phyloP scores from a whole-genome alignment of 2,888 invertebrate genomes.

The Penaeus monodon region DNA sequence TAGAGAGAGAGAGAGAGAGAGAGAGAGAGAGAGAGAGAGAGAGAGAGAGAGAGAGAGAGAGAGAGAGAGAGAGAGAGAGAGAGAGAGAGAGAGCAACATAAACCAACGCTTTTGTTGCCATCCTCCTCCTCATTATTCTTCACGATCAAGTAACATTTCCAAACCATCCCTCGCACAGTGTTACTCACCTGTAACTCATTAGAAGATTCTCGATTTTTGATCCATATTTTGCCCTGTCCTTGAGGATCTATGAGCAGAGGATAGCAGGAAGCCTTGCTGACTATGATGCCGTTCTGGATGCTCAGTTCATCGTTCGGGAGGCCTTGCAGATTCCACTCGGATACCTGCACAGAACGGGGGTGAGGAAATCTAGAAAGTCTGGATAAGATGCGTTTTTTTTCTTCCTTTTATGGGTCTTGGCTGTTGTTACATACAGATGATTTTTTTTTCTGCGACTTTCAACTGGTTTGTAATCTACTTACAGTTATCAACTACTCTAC shows the following conservation, averaged over 20 bases:
- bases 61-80: conserved; percentile 4
- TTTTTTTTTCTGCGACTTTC: too few species aligned
- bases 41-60: conserved; percentile 11
- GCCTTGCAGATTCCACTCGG: conserved; percentile 75
- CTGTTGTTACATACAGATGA: too few species aligned
- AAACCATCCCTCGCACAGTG: too few species aligned
- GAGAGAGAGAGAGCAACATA: too few species aligned
- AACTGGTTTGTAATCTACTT: too few species aligned
- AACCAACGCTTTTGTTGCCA: too few species aligned
- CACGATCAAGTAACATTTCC: too few species aligned
- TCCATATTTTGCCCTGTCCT: conserved; percentile 97
- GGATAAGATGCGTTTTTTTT: too few species aligned
- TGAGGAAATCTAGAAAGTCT: too few species aligned
- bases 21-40: conserved; percentile 11
- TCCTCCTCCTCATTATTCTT: too few species aligned
- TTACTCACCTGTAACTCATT: conserved; percentile 80
- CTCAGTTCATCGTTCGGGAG: conserved; percentile 95
- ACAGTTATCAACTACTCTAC: too few species aligned
- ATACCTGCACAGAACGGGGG: conserved; percentile 70
- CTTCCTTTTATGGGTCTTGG: too few species aligned
- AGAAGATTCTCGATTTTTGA: conserved; percentile 89
- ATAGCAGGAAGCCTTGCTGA: conserved; percentile 94
- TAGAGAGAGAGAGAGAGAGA: conserved; percentile 4
- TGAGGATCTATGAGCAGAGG: conserved; percentile 95
- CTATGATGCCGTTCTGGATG: conserved; percentile 95